These are phyloP conservation scores for Monochamus alternatus DNA, from an alignment of 2,888 invertebrate species.

Conservation along the genomic window DNA sequence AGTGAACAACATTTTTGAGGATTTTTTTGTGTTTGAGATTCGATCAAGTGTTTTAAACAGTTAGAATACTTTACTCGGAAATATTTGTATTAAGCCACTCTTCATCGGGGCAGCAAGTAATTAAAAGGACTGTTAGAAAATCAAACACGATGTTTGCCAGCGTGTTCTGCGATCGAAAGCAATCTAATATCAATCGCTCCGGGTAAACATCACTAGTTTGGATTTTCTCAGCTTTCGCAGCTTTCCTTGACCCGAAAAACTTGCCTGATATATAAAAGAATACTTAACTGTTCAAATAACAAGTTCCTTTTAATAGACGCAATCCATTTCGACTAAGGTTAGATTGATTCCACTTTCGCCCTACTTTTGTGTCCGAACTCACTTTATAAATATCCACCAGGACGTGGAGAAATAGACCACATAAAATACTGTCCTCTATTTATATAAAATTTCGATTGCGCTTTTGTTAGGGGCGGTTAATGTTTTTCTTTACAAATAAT, in stretches of 20 bases:
- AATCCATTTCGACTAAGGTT: conserved; percentile 27
- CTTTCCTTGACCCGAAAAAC: conserved; percentile 11
- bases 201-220: conserved; percentile 7
- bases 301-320: conserved; percentile 29
- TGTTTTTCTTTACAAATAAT: too few relatives aligned
- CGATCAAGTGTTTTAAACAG: too few relatives aligned
- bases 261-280: conserved; percentile 25
- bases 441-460: background rate
- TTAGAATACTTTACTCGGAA: too few relatives aligned
- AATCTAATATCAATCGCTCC: conserved; percentile 20
- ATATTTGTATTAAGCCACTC: background rate
- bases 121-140: background rate
- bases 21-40: too few relatives aligned
- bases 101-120: background rate
- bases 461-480: too few relatives aligned
- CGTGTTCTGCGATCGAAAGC: background rate
- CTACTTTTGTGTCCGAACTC: conserved; percentile 13
- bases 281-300: conserved; percentile 29
- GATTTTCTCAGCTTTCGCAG: conserved; percentile 9
- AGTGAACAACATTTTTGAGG: too few relatives aligned
- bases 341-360: conserved; percentile 28
- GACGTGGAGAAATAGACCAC: conserved; percentile 16
- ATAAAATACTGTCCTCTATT: conserved; percentile 7
- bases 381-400: conserved; percentile 18
- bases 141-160: background rate